Conservation (phyloP, 2,113 vertebrate genomes). For the Carlito syrichta region DNA sequence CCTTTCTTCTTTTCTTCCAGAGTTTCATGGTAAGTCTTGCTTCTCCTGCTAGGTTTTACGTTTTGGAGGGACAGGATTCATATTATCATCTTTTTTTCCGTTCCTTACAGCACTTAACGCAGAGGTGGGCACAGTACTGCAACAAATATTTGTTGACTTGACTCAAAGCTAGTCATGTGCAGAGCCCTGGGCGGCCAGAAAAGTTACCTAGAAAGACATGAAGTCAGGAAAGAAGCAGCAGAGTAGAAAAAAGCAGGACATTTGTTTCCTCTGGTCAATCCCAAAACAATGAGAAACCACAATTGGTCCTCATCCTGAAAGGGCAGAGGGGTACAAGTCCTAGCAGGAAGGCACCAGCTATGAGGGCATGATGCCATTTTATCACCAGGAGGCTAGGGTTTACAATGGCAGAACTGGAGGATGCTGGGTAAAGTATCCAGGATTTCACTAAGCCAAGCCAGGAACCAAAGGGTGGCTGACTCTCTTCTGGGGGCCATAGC, state of each 20-base stretch:
- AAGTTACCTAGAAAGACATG: conserved; percentile 16
- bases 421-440: not conserved
- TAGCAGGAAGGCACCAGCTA: not conserved
- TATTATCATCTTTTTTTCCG: not conserved
- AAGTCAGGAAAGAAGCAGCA: not conserved
- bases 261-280: not conserved
- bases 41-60: not conserved
- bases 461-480: conserved; percentile 41
- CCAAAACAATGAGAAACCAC: not conserved
- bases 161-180: not conserved
- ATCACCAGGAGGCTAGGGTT: not conserved
- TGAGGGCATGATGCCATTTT: not conserved
- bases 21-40: not conserved
- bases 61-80: not conserved
- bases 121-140: not conserved
- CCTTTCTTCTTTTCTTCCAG: not conserved
- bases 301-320: not conserved
- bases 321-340: not conserved
- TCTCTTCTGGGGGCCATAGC: conserved; percentile 22
- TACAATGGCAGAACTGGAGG: not conserved
- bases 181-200: not conserved
- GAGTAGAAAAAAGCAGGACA: not conserved
- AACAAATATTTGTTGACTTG: not conserved
- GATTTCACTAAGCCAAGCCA: conserved; percentile 17
- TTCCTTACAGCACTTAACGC: conserved; percentile 11